Conservation (phyloP, 37 sponge, comb jelly and placozoan species). For the Haliclona indistincta region DNA sequence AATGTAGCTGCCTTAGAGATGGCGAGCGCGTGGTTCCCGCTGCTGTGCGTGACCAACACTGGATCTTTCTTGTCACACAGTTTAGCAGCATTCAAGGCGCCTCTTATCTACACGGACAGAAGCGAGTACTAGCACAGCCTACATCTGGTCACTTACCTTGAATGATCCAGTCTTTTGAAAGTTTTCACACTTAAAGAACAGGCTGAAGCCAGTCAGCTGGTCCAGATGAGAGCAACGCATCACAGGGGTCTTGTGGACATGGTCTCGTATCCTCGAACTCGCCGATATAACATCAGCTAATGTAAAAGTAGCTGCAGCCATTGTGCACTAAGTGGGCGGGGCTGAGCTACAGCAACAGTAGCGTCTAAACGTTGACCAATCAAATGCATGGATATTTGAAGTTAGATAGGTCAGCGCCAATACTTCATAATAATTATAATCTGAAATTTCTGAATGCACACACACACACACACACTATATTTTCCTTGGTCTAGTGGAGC, state of each 20-base stretch:
- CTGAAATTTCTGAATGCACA: too few species aligned
- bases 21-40: slow-evolving; percentile 83
- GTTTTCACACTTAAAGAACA: slow-evolving; percentile 87
- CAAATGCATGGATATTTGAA: too few species aligned
- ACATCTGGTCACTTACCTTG: slow-evolving; percentile 52
- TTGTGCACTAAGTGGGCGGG: too few species aligned
- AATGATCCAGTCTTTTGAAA: slow-evolving; percentile 91
- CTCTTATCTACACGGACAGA: slow-evolving; percentile 55
- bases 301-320: too few species aligned
- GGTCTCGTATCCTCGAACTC: slow-evolving; percentile 26
- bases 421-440: too few species aligned
- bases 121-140: background rate
- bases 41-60: slow-evolving; percentile 82
- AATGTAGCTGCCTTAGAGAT: slow-evolving; percentile 63
- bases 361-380: too few species aligned
- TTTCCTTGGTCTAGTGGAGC: too few species aligned
- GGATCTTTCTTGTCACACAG: background rate
- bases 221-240: slow-evolving; percentile 59
- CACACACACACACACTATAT: too few species aligned
- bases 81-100: slow-evolving; percentile 72
- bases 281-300: slow-evolving; percentile 42
- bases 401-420: too few species aligned
- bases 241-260: slow-evolving; percentile 67
- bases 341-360: too few species aligned
- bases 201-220: slow-evolving; percentile 40